phyloP scores from a whole-genome alignment of 2,888 invertebrate species.

The Bembecia ichneumoniformis region DNA sequence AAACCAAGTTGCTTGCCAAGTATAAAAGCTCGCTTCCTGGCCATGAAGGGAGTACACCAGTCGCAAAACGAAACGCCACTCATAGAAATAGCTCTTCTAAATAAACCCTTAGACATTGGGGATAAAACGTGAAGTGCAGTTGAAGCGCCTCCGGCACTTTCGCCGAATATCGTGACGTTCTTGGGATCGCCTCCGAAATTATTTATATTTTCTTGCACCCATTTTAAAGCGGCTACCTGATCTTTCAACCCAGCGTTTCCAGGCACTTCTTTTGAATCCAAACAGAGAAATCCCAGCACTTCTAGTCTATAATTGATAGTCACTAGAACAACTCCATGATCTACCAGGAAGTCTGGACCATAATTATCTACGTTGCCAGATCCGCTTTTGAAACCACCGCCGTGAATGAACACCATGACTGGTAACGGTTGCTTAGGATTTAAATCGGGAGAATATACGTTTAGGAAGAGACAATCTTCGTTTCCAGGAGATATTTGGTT shows the following conservation, averaged over 20 bases:
- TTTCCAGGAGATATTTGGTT: slow-evolving; percentile 17
- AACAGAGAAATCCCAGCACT: slow-evolving; percentile 34
- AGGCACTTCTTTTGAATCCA: slow-evolving; percentile 34
- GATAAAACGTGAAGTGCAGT: slow-evolving; percentile 25
- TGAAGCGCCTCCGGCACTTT: slow-evolving; percentile 33
- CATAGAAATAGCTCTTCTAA: slow-evolving; percentile 28
- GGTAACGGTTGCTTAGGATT: slow-evolving; percentile 18
- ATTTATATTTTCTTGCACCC: slow-evolving; percentile 33
- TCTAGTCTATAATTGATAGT: slow-evolving; percentile 42
- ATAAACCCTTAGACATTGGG: slow-evolving; percentile 32
- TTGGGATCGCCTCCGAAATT: slow-evolving; percentile 32
- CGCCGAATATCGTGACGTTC: slow-evolving; percentile 36
- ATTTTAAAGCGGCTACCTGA: slow-evolving; percentile 35
- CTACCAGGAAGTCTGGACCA: slow-evolving; percentile 35
- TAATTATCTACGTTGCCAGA: slow-evolving; percentile 27
- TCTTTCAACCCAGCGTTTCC: slow-evolving; percentile 46
- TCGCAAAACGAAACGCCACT: slow-evolving; percentile 32
- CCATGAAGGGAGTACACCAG: slow-evolving; percentile 27
- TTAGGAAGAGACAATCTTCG: slow-evolving; percentile 38
- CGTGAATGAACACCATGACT: slow-evolving; percentile 41
- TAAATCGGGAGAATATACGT: slow-evolving; percentile 32
- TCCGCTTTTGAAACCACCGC: slow-evolving; percentile 32
- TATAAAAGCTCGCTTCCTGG: slow-evolving; percentile 25
- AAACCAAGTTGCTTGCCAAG: slow-evolving; percentile 33
- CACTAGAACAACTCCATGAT: slow-evolving; percentile 30